phyloP scores from a whole-genome alignment of 1,140 invertebrate genomes.

The Procambarus virginalis region DNA sequence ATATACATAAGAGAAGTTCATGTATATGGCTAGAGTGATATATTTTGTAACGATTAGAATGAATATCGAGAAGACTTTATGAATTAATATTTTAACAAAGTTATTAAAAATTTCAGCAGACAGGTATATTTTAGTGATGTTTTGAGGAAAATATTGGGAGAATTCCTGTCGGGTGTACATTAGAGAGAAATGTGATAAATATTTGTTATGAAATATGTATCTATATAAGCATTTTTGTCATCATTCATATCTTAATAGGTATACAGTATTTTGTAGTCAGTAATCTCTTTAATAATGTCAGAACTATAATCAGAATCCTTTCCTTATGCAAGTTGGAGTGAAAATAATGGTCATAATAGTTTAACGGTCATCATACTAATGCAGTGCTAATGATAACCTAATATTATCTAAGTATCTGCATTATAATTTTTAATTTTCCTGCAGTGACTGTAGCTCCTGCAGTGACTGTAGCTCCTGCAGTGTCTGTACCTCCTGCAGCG shows the following conservation, averaged over 20 bases:
- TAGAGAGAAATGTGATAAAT: slow-evolving; percentile 25
- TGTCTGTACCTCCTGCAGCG: too few relatives aligned
- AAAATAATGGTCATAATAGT: neutral
- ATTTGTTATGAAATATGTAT: slow-evolving; percentile 32
- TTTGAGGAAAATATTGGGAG: slow-evolving; percentile 6
- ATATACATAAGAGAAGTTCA: slow-evolving; percentile 17
- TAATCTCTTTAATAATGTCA: neutral
- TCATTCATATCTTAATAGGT: neutral
- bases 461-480: too few relatives aligned
- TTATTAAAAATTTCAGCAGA: neutral
- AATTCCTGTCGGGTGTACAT: slow-evolving; percentile 20
- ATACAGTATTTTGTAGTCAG: neutral
- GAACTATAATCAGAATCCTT: neutral
- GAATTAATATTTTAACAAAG: slow-evolving; percentile 19
- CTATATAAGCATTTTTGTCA: slow-evolving; percentile 13
- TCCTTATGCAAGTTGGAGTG: neutral
- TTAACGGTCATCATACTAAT: neutral
- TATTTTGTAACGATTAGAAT: slow-evolving; percentile 35
- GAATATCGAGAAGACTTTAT: slow-evolving; percentile 19
- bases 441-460: too few relatives aligned
- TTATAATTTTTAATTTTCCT: neutral
- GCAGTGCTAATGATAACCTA: neutral
- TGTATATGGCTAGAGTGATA: slow-evolving; percentile 36
- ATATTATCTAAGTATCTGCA: neutral
- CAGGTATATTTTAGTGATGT: slow-evolving; percentile 24